Base-by-base conservation (phyloP, 2,797 vertebrate genomes). In the Vultur gryphus region DNA sequence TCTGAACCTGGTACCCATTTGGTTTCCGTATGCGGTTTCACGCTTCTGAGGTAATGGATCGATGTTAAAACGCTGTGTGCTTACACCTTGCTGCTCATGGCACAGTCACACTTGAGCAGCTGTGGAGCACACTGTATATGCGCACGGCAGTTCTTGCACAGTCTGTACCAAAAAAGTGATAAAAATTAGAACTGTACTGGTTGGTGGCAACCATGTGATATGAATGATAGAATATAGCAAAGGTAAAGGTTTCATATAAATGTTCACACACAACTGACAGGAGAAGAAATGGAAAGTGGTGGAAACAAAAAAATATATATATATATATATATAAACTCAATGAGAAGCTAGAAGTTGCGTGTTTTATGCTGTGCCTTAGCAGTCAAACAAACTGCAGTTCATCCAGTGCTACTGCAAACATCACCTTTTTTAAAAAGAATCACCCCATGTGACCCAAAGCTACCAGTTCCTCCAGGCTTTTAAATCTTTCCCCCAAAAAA, bases 11-110 rank as follows among this genome's bases (percentile, higher is more conserved):
- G 54, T 75, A 82, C 87, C 71, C 54, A 0, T 69, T 65, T 90
- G 90, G 90, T 93, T 97, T 97, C 91, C 11, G 3, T 43, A 71
- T 9, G 66, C 1, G 64, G 97, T 97, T 94, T 96, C 62, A n/a
- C 82, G 52, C 72, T 69, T 67, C 31, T 91, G 89, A 93, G 71
- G 75, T 81, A 73, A 89, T 3, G 49, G 69, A 73, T 46, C 2
- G 1, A 28, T 35, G 70, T 41, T 55, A 35, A 59, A 81, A 73
- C 1, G 1, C 44, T 4, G 0, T 9, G 25, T 54, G 39, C 73
- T 94, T 81, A 13, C 57, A 25, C 41, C 16, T 65, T 67, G 73
- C 59, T 70, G 79, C 70, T 44, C 59, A 13, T 0, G 1, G 25
- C 29, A 39, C 28, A 26, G 72, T 75, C 79, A 65, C 18, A 31